Conservation (phyloP, 2,797 vertebrate species). For the Eptatretus atami region DNA sequence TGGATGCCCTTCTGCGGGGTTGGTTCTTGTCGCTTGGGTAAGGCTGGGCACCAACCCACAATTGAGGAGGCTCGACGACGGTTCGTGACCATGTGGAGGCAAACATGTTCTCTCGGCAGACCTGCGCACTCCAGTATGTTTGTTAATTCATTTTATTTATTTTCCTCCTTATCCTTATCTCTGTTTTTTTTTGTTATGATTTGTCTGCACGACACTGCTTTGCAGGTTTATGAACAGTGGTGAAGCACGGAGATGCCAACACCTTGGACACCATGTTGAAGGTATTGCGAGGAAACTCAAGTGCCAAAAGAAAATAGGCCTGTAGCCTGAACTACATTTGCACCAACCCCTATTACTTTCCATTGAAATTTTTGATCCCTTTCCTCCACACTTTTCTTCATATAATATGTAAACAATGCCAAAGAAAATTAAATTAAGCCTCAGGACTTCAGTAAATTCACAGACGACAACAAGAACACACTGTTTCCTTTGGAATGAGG, state of each 20-base stretch:
- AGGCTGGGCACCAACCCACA: slow-evolving; percentile 68
- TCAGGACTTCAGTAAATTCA: too few species aligned
- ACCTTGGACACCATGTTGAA: slow-evolving; percentile 81
- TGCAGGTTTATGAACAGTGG: slow-evolving; percentile 58
- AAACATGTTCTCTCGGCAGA: slow-evolving; percentile 51
- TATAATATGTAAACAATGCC: too few species aligned
- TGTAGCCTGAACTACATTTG: too few species aligned
- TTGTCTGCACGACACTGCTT: slow-evolving; percentile 8
- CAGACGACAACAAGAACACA: too few species aligned
- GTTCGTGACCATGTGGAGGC: slow-evolving; percentile 63
- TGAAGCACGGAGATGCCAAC: slow-evolving; percentile 61
- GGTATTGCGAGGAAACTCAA: slow-evolving; percentile 16
- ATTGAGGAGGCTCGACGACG: slow-evolving; percentile 67
- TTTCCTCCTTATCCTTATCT: background rate
- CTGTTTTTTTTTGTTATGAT: background rate
- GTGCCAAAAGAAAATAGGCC: too few species aligned
- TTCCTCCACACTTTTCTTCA: too few species aligned
- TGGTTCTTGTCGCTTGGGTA: slow-evolving; percentile 71
- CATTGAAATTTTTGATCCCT: too few species aligned
- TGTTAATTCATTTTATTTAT: background rate
- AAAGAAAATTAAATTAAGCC: too few species aligned
- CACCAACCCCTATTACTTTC: too few species aligned
- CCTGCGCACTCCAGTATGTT: slow-evolving; percentile 57
- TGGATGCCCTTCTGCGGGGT: slow-evolving; percentile 56
- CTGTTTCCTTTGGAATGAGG: too few species aligned